phyloP scores from a whole-genome alignment of 1,140 invertebrate species.

The Heterodera carotae region DNA sequence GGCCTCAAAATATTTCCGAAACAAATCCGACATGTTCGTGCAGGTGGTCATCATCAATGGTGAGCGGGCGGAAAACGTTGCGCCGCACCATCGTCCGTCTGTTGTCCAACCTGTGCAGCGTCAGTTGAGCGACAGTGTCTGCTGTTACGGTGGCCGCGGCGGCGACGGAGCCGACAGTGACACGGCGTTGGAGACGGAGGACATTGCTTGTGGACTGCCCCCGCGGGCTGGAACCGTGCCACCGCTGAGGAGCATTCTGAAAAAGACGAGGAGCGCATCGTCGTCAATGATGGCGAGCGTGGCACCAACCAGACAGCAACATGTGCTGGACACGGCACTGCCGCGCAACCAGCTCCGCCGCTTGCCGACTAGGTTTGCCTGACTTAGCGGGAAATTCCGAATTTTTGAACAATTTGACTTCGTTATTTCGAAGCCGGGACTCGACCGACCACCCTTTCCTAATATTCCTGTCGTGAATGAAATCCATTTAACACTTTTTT shows the following conservation, averaged over 20 bases:
- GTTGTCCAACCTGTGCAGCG: not conserved
- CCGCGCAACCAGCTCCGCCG: slow-evolving; percentile 3
- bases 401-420: too few relatives aligned
- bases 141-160: not conserved
- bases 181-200: not conserved
- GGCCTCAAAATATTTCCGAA: too few relatives aligned
- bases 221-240: slow-evolving; percentile 24
- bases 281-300: not conserved
- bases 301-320: not conserved
- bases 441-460: not conserved
- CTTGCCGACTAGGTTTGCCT: not conserved
- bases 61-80: not conserved
- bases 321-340: not conserved
- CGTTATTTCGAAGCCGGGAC: too few relatives aligned
- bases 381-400: too few relatives aligned
- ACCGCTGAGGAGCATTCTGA: slow-evolving; percentile 27
- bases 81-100: not conserved
- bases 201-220: not conserved
- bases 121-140: not conserved
- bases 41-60: not conserved
- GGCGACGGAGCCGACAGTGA: not conserved
- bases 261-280: slow-evolving; percentile 1
- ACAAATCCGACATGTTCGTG: not conserved
- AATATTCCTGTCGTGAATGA: not conserved
- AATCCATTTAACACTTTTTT: not conserved